These are phyloP conservation scores for Dysmachus trigonus DNA, from an alignment of 2,888 invertebrate species.

Conservation along the genomic window DNA sequence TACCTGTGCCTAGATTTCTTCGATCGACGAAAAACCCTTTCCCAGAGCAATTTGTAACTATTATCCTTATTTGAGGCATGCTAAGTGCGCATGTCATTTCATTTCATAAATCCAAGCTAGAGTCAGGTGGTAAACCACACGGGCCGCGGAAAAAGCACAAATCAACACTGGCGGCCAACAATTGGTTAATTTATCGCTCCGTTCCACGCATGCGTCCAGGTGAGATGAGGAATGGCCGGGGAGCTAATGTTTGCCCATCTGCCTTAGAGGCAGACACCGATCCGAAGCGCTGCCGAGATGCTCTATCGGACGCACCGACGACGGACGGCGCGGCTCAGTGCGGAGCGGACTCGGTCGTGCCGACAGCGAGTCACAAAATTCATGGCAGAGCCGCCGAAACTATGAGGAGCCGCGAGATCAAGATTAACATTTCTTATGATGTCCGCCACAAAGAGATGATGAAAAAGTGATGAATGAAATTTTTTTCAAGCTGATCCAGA, in stretches of 20 bases:
- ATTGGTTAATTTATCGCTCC: slow-evolving; percentile 46
- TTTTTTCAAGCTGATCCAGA: slow-evolving; percentile 7
- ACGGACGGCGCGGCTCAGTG: no score
- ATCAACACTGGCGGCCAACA: slow-evolving; percentile 39
- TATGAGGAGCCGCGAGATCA: slow-evolving; percentile 44
- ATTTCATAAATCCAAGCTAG: not conserved
- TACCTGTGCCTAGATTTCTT: not conserved
- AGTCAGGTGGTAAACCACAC: slow-evolving; percentile 28
- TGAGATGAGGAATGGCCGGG: slow-evolving; percentile 10
- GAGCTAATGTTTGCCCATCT: slow-evolving; percentile 20
- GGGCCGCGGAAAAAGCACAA: not conserved
- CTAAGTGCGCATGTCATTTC: not conserved
- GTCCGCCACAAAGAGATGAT: slow-evolving; percentile 44
- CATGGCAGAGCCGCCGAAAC: slow-evolving; percentile 33
- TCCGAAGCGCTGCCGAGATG: not conserved
- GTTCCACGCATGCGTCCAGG: slow-evolving; percentile 26
- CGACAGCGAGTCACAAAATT: not conserved
- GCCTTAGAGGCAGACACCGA: not conserved
- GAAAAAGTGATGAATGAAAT: slow-evolving; percentile 47
- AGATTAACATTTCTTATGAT: slow-evolving; percentile 46
- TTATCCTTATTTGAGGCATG: not conserved
- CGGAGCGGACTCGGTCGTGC: not conserved
- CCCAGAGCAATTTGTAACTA: not conserved
- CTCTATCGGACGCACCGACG: not conserved
- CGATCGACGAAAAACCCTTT: not conserved